Percentiles rank a stretch among this genome's conserved stretches.
Conservation (phyloP, 2,797 vertebrate species). For the Lepus townsendii region DNA sequence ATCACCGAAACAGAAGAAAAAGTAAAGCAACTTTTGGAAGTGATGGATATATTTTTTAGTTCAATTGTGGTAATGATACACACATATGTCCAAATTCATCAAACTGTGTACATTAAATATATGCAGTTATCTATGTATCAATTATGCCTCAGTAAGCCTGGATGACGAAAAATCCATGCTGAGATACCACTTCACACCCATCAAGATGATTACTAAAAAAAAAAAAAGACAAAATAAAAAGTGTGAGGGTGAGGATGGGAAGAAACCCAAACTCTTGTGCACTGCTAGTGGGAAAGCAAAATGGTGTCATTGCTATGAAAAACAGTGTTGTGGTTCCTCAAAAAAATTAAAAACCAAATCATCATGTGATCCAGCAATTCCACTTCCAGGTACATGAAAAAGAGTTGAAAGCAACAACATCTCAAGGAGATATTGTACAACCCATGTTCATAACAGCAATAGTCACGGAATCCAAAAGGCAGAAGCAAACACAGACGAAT, state of each 20-base stretch:
- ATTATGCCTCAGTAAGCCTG: neutral
- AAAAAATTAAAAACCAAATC: neutral
- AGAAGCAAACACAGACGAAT: too few relatives aligned
- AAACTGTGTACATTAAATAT: neutral
- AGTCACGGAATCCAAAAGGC: neutral
- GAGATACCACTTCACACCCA: neutral
- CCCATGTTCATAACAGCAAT: neutral
- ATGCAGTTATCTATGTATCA: neutral
- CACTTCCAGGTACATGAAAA: neutral
- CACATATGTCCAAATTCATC: neutral
- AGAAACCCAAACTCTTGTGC: neutral
- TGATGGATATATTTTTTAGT: neutral
- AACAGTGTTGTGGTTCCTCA: neutral
- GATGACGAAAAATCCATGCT: neutral
- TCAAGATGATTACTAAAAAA: neutral
- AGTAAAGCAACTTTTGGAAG: neutral
- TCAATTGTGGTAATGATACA: neutral
- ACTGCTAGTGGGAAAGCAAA: neutral
- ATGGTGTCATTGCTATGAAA: neutral
- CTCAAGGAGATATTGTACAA: neutral
- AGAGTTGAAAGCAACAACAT: neutral
- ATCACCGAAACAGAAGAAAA: neutral
- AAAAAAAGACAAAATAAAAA: neutral
- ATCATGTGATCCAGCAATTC: neutral
- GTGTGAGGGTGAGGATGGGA: neutral